Conservation (phyloP, 2,113 vertebrate genomes). For the Gnathonemus echidnorhynchus region DNA sequence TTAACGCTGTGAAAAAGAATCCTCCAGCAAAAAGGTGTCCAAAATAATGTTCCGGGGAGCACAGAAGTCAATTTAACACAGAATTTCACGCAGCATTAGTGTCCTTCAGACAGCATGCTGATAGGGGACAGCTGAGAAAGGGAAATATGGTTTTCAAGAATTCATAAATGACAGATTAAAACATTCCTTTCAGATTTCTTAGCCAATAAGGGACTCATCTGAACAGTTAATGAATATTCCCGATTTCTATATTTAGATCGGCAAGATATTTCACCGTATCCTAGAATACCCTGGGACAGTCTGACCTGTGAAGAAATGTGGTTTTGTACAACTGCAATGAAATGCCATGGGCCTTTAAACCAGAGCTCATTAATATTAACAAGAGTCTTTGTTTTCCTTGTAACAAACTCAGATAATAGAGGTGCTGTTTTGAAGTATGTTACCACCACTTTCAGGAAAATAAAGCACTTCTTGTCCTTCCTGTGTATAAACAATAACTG, state of each 20-base stretch:
- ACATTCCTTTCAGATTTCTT: neutral
- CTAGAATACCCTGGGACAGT: neutral
- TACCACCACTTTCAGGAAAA: neutral
- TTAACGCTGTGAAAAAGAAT: neutral
- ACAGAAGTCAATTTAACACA: neutral
- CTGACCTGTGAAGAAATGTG: neutral
- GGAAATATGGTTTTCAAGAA: neutral
- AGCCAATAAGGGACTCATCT: neutral
- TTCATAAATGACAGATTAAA: neutral
- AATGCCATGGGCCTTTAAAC: neutral
- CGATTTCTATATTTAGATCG: neutral
- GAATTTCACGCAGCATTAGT: neutral
- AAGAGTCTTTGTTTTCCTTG: neutral
- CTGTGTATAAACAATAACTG: neutral
- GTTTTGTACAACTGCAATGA: neutral
- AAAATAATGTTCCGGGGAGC: neutral
- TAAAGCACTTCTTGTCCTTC: neutral
- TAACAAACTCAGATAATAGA: neutral
- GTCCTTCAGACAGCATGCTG: neutral
- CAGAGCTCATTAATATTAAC: neutral
- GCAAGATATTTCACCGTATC: neutral
- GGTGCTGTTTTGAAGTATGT: neutral
- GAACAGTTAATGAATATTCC: neutral
- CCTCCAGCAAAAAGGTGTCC: neutral
- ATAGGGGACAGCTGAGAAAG: too few relatives aligned